Evolutionary conservation across 1,140 invertebrate genomes (phyloP), one percentile per base, ranked within the genome.

Genomic region (Thaumetopoea pityocampa): DNA sequence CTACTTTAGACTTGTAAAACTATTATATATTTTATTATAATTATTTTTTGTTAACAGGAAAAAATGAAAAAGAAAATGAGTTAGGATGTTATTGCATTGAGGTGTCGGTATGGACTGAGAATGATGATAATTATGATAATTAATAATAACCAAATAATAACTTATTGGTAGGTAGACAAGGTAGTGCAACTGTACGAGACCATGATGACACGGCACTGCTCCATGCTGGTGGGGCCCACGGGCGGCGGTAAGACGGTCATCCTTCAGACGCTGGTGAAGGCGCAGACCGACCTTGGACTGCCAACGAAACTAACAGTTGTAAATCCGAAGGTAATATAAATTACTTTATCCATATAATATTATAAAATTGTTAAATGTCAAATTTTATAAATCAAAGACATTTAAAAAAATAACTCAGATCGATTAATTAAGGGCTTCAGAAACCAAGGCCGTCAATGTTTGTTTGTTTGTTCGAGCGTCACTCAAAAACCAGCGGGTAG

Each of bases 151-250:
- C n/a, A n/a, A n/a, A n/a, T n/a, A n/a, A n/a, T n/a, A n/a, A n/a
- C n/a, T n/a, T n/a, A n/a, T n/a, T n/a, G n/a, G n/a, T n/a, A 95
- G 93, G 89, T 94, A 26, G 93, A 95, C 66, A 96, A 96, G 89
- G 89, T 97, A 8, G 89, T 96, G 16, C 95, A 97, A 82, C 63
- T 97, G 61, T 96, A 96, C 65, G 94, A 97, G 82, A 95, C 94
- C 1, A 96, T 97, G 94, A 94, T 94, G 92, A 96, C 93, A 1
- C 88, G 94, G 23, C 95, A 97, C 77, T 95, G 93, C 11, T 92
- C 92, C 5, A 97, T 97, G 94, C 64, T 97, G 18, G 93, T 97
- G 4, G 96, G 96, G 0, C 95, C 95, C 10, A 96, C 95, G 11
- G 94, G 95, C 26, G 94, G 94, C 18, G 95, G 96, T 8, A 97